Base-by-base conservation (phyloP, 2,113 vertebrate genomes). In the Isurus oxyrinchus region DNA sequence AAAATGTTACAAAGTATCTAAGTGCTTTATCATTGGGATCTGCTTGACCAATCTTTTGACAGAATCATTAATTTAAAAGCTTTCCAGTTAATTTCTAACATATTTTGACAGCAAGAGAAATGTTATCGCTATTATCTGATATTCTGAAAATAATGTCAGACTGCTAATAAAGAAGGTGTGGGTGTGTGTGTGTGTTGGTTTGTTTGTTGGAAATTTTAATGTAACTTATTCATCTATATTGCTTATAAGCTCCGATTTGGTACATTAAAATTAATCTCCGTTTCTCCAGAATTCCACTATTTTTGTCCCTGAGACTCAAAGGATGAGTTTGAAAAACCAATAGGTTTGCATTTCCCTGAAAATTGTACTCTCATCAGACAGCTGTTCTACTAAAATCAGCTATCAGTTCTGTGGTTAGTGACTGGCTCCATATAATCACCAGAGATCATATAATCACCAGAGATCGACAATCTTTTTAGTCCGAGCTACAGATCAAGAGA, bases 1-100 rank as follows among this genome's bases (percentile, higher is more conserved):
- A 95, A 44, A 95, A 76, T 76, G 94, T 72, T 95, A 95, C 94
- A 95, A 95, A 72, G 94, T 95, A 72, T 95, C 94, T 49, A 72
- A 95, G 94, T 72, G 94, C 44, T 95, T 95, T 59, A 95, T 95
- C 67, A 55, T 55, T 35, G 67, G 0, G 40, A 72, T 95, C 67
- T 55, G 5, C 55, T 10, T 72, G 67, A 53, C 67, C 44, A 95
- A 69, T 55, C 66, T 95, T 72, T 72, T 72, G 40, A 95, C 23
- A 72, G 49, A 55, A 55, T 49, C 66, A 95, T 72, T 49, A 72
- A 95, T 72, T 53, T 25, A 31, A 72, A 72, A 95, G 21, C 21
- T 13, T 59, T 91, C 40, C 23, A 69, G 66, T 69, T 95, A 69
- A 14, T 66, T 63, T 94, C 59, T 63, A 40, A 13, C 31, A 57